Evolutionary conservation across 2,888 invertebrate species (phyloP), one percentile per base, ranked within the genome.

Genomic region (Parnassius smintheus): DNA sequence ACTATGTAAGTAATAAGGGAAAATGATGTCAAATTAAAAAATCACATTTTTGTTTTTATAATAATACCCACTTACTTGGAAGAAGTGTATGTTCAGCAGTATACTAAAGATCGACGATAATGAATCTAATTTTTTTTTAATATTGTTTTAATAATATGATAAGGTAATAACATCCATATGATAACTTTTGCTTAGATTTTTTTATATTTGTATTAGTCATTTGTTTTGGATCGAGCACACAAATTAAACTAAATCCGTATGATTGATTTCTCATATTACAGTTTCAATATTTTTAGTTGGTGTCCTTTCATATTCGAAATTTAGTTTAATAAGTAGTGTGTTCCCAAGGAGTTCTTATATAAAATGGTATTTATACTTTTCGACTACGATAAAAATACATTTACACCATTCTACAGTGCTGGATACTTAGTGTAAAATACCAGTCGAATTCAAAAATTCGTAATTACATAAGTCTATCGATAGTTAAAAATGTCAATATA

Each of bases 391-490:
- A 72, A 81, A 80, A 81, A 77, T 85, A 84, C 85, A 80, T 85
- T 83, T 84, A 90, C 73, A 75, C 75, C 78, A 77, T 72, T 69
- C 75, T 78, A 78, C 78, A 75, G 75, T 75, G 78, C 76, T 76
- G 73, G 76, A 72, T 74, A 77, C 72, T 74, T 72, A 73, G 65
- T 70, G 75, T 75, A 76, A 72, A 73, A 69, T 75, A 77, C 78
- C 83, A 84, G 83, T 86, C 85, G 76, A 80, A 80, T 80, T 74
- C 78, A 73, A 77, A 77, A 85, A 83, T 83, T 78, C 78, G 79
- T 82, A 75, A 82, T 82, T 77, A 81, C 80, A 72, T 65, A 80
- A 82, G 75, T 85, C 77, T 79, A 83, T 81, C 68, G 68, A 73
- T 74, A 78, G 61, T 63, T 55, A 64, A 63, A 68, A 63, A 62